Base-by-base conservation (phyloP, 2,888 invertebrate species). In the Carpatolechia fugitivella region DNA sequence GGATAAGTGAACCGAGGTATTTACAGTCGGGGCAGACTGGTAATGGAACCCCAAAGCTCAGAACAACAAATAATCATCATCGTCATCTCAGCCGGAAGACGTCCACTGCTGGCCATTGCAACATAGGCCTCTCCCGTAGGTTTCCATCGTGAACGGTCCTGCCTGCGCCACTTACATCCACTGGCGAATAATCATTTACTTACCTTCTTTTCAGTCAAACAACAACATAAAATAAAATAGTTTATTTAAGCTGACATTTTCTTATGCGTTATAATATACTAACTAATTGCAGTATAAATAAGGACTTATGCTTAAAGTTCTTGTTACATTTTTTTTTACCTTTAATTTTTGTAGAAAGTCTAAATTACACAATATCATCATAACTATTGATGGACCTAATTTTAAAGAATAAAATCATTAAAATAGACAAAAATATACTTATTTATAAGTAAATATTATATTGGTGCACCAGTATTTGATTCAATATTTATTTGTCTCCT, bases 221-320 rank as follows among this genome's bases (percentile, higher is more conserved):
- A 63, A 61, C 55, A 50, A 57, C 54, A 60, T 80, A 80, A 78
- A 81, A 86, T 88, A 90, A 88, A 88, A 88, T 90, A 88, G 70
- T 88, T 88, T 89, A 89, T 85, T 80, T 85, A 90, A 87, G 87
- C 89, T 77, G 82, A 85, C 80, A 86, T 84, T 75, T 52, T 71
- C 68, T 75, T 78, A 80, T 72, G 71, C 72, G 74, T 76, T 68
- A 67, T 63, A 56, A 62, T 72, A 73, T 63, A 6, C 24, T 24
- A 24, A 67, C 76, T 85, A 80, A 78, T 72, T 75, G 76, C 75
- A 76, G 72, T 78, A 76, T 70, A 70, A 68, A 71, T 58, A 40
- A 40, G 72, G 73, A 69, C 76, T 80, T 81, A 78, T 64, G 8
- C 63, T 67, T 77, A 78, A 76, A 76, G 72, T 76, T 69, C 69